Base-by-base conservation (phyloP, 1,140 invertebrate genomes). In the Drosophila tropicalis region DNA sequence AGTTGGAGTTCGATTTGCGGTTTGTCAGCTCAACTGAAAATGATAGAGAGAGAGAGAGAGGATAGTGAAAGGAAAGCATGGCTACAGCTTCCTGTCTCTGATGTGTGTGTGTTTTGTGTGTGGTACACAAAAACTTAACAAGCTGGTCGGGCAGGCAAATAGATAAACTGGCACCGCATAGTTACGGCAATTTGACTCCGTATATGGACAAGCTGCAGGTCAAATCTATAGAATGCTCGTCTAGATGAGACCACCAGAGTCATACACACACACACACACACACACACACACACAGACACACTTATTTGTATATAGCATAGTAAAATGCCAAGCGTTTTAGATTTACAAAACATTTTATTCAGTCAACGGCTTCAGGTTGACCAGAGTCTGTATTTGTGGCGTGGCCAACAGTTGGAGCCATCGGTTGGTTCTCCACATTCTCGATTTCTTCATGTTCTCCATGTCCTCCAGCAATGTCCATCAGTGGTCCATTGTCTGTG, bases 321-420 rank as follows among this genome's bases (percentile, higher is more conserved):
- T 67, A 5, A 51, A 51, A 51, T 57, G 29, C 55, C 72, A 79
- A 80, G 68, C 76, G 84, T 83, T 87, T 84, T 80, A 82, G 76
- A 83, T 89, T 87, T 89, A 80, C 84, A 89, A 87, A 87, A 87
- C 83, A 87, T 87, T 83, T 87, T 83, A 87, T 87, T 89, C 84
- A 71, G 76, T 77, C 65, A 55, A 70, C 74, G 62, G 69, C 70
- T 65, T 44, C 54, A 56, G 71, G 64, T 72, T 17, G 34, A 55
- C 40, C 60, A 64, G 72, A 68, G 62, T 70, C 67, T 83, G 54
- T 76, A 72, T 80, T 79, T 83, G 79, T 58, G 67, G 71, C 67
- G 65, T 70, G 64, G 44, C 56, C 39, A 67, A 17, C 40, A n/a
- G 40, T 17, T 47, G 44, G 15, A 47, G 44, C 44, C 44, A 51